Base-by-base conservation (phyloP, 2,888 invertebrate genomes). In the Netelia virgata region DNA sequence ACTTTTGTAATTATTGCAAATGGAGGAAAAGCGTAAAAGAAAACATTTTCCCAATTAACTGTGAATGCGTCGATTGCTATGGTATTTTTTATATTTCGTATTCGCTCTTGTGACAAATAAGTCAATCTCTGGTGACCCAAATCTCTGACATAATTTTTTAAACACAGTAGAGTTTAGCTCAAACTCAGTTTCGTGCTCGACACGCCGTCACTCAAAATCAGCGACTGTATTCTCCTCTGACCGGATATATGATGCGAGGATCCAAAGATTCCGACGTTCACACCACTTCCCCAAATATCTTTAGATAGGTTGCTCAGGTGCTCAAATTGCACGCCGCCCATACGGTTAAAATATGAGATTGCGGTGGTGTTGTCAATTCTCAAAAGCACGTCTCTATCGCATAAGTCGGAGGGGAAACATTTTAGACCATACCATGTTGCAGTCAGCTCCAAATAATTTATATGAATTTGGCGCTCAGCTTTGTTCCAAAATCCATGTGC, bases 401-500 rank as follows among this genome's bases (percentile, higher is more conserved):
- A 8, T 0, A 50, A n/a, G 18, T 83, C 41, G 16, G 50, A 28
- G 20, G 83, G 74, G 28, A 83, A 78, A 61, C 78, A 79, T 68
- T 73, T 83, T 9, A 83, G 16, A 1, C 59, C 83, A 14, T 70
- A 53, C 16, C 53, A 63, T 1, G 61, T 70, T 2, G 64, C 76
- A 20, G 61, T 11, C 2, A 79, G 20, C 50, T 83, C 74, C 8
- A 73, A 55, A 36, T 47, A 9, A 43, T 83, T 84, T 0, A 84
- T 84, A 53, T 84, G 79, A 1, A 41, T n/a, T 0, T 20, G n/a
- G 57, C 36, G 6, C 64, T 84, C 78, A 0, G 57, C 16, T 1
- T 5, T 10, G 18, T 16, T 82, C 83, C 84, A n/a, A 87, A 77
- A 61, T 3, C 86, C 84, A 2, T 70, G 76, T 11, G 80, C 61